Percentiles rank a stretch among this genome's conserved stretches.
Evolutionary conservation across 2,888 invertebrate species (phyloP).

Genomic region (Galerucella nymphaeae): DNA sequence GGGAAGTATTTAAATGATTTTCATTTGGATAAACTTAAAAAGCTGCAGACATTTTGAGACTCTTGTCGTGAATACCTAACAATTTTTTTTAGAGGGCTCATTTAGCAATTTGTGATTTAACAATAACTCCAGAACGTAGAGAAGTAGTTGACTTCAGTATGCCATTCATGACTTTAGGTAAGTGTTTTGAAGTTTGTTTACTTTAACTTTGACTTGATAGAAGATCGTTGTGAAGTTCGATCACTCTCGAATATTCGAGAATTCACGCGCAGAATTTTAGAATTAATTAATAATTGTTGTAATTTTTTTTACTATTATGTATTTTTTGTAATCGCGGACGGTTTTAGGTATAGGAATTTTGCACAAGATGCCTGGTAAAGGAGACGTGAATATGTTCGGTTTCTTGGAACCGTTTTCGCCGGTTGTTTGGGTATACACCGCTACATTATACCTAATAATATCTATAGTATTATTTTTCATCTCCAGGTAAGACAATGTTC

Average conservation of each 20-base stretch:
- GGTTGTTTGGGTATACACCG: constrained; percentile 91
- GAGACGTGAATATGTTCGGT: constrained; percentile 86
- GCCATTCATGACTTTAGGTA: constrained; percentile 94
- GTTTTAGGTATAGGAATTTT: constrained; percentile 82
- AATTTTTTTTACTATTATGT: too few species aligned
- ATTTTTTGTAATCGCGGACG: not conserved
- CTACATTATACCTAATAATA: constrained; percentile 84
- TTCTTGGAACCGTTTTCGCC: constrained; percentile 88
- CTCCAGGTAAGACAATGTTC: constrained; percentile 65
- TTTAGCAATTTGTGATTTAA: constrained; percentile 94
- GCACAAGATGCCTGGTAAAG: constrained; percentile 82
- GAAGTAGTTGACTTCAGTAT: constrained; percentile 93
- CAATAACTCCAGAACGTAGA: constrained; percentile 91
- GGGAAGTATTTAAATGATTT: too few species aligned
- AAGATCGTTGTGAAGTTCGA: too few species aligned
- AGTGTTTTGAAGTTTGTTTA: too few species aligned
- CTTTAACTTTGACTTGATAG: too few species aligned
- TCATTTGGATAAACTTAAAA: too few species aligned
- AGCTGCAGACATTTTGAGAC: not conserved
- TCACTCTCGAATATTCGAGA: too few species aligned
- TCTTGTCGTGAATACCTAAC: not conserved
- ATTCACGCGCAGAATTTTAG: too few species aligned
- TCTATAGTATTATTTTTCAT: constrained; percentile 84
- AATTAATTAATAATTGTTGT: too few species aligned
- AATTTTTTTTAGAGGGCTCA: constrained; percentile 82